Base-by-base conservation (phyloP, 1,140 invertebrate species). In the Paraescarpia echinospica region DNA sequence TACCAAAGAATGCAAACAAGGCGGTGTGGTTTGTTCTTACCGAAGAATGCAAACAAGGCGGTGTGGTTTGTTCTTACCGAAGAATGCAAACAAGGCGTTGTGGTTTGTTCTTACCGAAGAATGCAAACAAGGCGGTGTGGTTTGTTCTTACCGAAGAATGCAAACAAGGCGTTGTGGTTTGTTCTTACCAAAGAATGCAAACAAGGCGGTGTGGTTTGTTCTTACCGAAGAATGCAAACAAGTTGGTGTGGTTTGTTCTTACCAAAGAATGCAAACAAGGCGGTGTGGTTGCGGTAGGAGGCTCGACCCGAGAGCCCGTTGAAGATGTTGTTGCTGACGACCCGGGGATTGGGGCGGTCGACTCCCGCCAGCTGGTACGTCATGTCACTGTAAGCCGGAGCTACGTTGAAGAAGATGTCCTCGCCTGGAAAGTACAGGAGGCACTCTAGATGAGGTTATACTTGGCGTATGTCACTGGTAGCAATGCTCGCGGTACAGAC, bases 191-290 rank as follows among this genome's bases (percentile, higher is more conserved):
- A n/a, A n/a, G n/a, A n/a, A n/a, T n/a, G n/a, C n/a, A n/a, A n/a
- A n/a, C n/a, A n/a, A n/a, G n/a, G n/a, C n/a, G n/a, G n/a, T n/a
- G n/a, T n/a, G n/a, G n/a, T n/a, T n/a, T n/a, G n/a, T n/a, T n/a
- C n/a, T n/a, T n/a, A n/a, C n/a, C n/a, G n/a, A n/a, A n/a, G n/a
- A n/a, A n/a, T n/a, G n/a, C n/a, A n/a, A n/a, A n/a, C n/a, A n/a
- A n/a, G n/a, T 77, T 18, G 59, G 9, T 27, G 27, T 14, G 14
- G 59, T 77, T 27, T 77, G 59, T 12, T 77, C 90, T 97, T 96
- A 98, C 98, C 98, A 95, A 99, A 99, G 96, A 99, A 99, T 5
- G 99, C 99, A 90, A 99, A 97, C 90, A 99, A 96, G 0, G 98
- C 98, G 0, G 99, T 99, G 90, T 98, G 96, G 96, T 99, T 99